Conservation (phyloP, 2,888 invertebrate genomes). For the Mesopsocus fuscifrons region DNA sequence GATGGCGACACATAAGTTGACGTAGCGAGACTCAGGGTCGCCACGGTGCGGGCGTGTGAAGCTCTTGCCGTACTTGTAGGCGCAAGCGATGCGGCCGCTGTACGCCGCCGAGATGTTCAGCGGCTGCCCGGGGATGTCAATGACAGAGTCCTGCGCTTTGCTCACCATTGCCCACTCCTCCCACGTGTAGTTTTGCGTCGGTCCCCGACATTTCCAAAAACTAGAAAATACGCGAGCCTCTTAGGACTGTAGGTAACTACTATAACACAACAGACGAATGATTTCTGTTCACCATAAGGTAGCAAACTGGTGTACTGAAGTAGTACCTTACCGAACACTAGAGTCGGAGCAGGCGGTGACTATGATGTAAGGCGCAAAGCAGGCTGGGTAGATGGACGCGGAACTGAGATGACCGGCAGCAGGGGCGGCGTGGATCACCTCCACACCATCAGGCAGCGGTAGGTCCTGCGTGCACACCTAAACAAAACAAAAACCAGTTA, state of each 20-base stretch:
- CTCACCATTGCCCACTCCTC: conserved; percentile 79
- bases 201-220: conserved; percentile 67
- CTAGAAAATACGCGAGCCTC: conserved; percentile 31
- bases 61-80: conserved; percentile 84
- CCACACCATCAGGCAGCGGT: conserved; percentile 73
- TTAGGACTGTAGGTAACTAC: too few species aligned
- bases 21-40: conserved; percentile 62
- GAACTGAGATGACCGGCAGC: conserved; percentile 95
- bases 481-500: conserved; percentile 12
- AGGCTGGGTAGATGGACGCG: conserved; percentile 97
- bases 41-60: conserved; percentile 62
- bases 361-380: conserved; percentile 90
- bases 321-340: conserved; percentile 37
- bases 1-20: conserved; percentile 84
- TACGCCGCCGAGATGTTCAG: conserved; percentile 92
- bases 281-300: too few species aligned
- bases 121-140: conserved; percentile 66
- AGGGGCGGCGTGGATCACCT: conserved; percentile 82
- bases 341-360: conserved; percentile 93
- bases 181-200: conserved; percentile 50
- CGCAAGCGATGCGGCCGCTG: conserved; percentile 92
- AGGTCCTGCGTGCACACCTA: conserved; percentile 72
- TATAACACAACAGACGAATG: too few species aligned
- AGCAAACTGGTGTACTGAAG: too few species aligned
- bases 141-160: conserved; percentile 41